Conservation (phyloP, 1,140 invertebrate species). For the Drosophila bipectinata region DNA sequence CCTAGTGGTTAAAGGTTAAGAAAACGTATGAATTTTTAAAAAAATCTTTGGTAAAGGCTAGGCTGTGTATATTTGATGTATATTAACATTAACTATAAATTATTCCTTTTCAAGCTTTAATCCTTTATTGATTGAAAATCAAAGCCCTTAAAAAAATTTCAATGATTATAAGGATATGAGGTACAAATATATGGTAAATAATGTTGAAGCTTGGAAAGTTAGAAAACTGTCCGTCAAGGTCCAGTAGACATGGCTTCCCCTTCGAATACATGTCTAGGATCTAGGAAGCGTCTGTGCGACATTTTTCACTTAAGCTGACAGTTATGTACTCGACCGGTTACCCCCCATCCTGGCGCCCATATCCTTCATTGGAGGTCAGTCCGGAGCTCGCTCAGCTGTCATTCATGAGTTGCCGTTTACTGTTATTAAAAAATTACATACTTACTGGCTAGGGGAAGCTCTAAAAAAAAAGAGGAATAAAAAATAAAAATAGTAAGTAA, state of each 20-base stretch:
- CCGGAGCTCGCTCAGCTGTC: conserved; percentile 54
- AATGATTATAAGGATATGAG: background rate
- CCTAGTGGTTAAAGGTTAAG: background rate
- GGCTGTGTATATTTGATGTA: no score
- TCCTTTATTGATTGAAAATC: background rate
- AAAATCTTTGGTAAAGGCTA: background rate
- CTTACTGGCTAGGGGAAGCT: conserved; percentile 19
- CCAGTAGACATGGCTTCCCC: conserved; percentile 14
- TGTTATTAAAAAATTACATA: conserved; percentile 81
- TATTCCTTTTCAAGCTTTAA: background rate
- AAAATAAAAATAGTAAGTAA: conserved; percentile 7
- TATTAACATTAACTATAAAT: background rate
- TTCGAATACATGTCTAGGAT: conserved; percentile 36
- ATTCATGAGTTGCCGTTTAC: conserved; percentile 72
- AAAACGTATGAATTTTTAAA: background rate
- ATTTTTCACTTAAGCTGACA: conserved; percentile 81
- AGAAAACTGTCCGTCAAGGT: conserved; percentile 34
- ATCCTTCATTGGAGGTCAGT: conserved; percentile 29
- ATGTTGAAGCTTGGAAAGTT: conserved; percentile 66
- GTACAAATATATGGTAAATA: conserved; percentile 31
- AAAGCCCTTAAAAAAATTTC: conserved; percentile 6
- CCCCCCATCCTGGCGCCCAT: conserved; percentile 1
- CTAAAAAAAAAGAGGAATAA: conserved; percentile 5
- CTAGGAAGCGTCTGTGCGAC: conserved; percentile 59
- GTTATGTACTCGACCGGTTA: conserved; percentile 54